phyloP scores from a whole-genome alignment of 2,113 vertebrate species.

The Psephotus haematonotus region DNA sequence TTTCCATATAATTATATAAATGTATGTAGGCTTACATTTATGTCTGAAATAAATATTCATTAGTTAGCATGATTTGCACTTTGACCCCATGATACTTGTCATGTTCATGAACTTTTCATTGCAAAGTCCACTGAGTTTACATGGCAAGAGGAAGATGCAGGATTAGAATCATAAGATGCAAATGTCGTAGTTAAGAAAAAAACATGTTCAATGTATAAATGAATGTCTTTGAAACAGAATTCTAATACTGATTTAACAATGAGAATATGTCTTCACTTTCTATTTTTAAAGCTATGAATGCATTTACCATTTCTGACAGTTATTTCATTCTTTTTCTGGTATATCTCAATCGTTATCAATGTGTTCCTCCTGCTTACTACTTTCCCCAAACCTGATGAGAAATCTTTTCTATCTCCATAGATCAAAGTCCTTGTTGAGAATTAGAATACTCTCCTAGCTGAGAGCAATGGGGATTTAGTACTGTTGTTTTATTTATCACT shows the following conservation, averaged over 20 bases:
- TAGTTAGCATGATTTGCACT: neutral
- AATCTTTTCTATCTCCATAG: neutral
- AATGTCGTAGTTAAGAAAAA: neutral
- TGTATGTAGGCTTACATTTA: neutral
- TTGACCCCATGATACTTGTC: neutral
- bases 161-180: neutral
- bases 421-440: slow-evolving; percentile 15
- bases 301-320: neutral
- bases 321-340: slow-evolving; percentile 4
- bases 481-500: slow-evolving; percentile 10
- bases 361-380: neutral
- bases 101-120: neutral
- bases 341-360: neutral
- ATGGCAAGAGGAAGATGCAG: neutral
- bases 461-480: neutral
- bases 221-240: neutral
- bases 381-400: neutral
- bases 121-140: neutral
- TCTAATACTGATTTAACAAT: neutral
- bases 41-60: neutral
- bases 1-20: neutral
- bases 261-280: neutral
- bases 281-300: neutral
- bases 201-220: neutral
- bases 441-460: neutral